Evolutionary conservation across 2,113 vertebrate genomes (phyloP), one percentile per base, ranked within the genome.

Genomic region (Suricata suricatta): DNA sequence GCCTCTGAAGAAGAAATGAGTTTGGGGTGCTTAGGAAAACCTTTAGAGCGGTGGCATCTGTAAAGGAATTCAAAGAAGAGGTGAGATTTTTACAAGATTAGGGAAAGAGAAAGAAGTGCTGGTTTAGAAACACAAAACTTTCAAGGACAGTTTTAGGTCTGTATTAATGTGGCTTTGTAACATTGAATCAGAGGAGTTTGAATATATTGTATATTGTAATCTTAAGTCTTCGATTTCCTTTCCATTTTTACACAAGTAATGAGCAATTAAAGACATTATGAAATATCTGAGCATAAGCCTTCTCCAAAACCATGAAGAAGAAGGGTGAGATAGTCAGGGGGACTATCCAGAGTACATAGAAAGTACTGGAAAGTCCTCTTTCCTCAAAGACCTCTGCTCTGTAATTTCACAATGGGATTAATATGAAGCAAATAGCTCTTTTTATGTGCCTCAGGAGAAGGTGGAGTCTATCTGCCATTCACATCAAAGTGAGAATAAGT

Each of bases 151-250:
- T 93, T 64, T 72, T 83, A 52, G 44, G 68, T 80, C 63, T 93
- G 27, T 54, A 74, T 95, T 96, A 69, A 41, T 74, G 33, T 91
- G 44, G 15, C 10, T 11, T 88, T 60, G 38, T 80, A 80, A 41
- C 4, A 95, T 72, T 83, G n/a, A 81, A 11, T 76, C 74, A 92
- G 57, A 79, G 72, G 68, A 93, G n/a, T 74, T 38, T 25, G 93
- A 96, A 88, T 96, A 72, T 71, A 63, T 63, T 92, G 4, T 79
- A n/a, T 27, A 90, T 66, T 94, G 41, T 83, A 69, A 47, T 81
- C 29, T 21, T 52, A 84, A 27, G 13, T 79, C 8, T 83, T 94
- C 82, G 76, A 87, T 92, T 96, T 96, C 17, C 76, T 86, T 50
- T 82, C 31, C 33, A 41, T 63, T 93, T 47, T 90, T 76, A 2